Conservation (phyloP, 2,113 vertebrate genomes). For the Damaliscus lunatus region DNA sequence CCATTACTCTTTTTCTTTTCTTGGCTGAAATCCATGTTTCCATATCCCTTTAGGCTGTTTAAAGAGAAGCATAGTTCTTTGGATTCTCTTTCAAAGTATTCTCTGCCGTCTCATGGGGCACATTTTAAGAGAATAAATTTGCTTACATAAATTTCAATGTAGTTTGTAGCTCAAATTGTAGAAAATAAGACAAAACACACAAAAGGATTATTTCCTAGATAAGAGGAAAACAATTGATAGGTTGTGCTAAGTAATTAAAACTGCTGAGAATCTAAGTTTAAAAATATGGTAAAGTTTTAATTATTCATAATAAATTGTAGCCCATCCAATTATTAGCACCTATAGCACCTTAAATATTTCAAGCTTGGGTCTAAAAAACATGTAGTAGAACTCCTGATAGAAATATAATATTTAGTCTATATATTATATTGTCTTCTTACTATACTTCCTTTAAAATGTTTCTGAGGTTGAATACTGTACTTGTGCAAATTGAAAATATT, state of each 20-base stretch:
- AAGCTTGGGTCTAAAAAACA: not conserved
- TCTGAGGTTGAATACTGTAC: not conserved
- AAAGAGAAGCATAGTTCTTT: not conserved
- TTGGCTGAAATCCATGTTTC: conserved; percentile 46
- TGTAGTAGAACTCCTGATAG: not conserved
- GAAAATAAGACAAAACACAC: not conserved
- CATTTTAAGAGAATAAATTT: conserved; percentile 33
- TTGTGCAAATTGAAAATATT: conserved; percentile 39
- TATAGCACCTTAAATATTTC: not conserved
- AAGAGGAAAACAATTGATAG: not conserved
- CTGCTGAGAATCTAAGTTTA: not conserved
- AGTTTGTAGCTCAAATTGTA: not conserved
- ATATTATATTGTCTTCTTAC: not conserved
- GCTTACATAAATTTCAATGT: conserved; percentile 12
- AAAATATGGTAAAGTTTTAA: not conserved
- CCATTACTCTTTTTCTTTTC: conserved; percentile 38
- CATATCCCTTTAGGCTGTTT: not conserved
- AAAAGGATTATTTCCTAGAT: not conserved
- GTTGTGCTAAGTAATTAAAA: not conserved
- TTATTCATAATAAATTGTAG: not conserved
- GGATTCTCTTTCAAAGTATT: not conserved
- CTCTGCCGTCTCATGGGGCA: not conserved
- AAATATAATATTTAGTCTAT: not conserved
- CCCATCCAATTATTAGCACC: not conserved
- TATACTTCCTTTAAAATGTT: not conserved